Evolutionary conservation across 2,888 invertebrate genomes (phyloP).

Genomic region (Crematogaster levior): DNA sequence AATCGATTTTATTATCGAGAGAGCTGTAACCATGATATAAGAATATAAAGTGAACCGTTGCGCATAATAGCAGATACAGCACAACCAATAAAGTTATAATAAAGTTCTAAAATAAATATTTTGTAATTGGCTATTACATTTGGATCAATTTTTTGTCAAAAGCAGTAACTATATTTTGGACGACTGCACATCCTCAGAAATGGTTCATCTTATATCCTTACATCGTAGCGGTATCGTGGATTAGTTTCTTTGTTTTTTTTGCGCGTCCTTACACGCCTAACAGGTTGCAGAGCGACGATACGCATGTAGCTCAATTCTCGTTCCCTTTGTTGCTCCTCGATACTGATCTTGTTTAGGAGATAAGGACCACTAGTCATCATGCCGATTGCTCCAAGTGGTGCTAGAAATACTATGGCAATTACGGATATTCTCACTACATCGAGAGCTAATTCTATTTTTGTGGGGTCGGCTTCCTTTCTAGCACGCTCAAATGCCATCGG

Average conservation of each 20-base stretch:
- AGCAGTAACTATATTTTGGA: too few relatives aligned
- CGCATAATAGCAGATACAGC: too few relatives aligned
- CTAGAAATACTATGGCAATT: conserved; percentile 78
- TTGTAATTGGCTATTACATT: too few relatives aligned
- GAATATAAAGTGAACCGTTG: too few relatives aligned
- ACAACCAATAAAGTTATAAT: too few relatives aligned
- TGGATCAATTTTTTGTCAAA: too few relatives aligned
- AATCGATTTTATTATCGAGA: too few relatives aligned
- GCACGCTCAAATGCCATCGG: conserved; percentile 87
- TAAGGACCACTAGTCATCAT: conserved; percentile 80
- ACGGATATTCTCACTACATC: conserved; percentile 80
- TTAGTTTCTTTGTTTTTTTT: background rate
- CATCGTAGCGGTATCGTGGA: background rate
- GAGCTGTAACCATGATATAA: too few relatives aligned
- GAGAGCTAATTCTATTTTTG: conserved; percentile 74
- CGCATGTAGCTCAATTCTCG: conserved; percentile 73
- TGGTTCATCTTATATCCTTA: too few relatives aligned
- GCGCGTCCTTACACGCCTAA: conserved; percentile 34
- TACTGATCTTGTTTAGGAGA: conserved; percentile 75
- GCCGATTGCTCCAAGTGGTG: conserved; percentile 79
- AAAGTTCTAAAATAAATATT: too few relatives aligned
- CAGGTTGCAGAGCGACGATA: conserved; percentile 72
- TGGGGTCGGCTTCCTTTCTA: conserved; percentile 57
- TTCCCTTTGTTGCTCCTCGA: conserved; percentile 69
- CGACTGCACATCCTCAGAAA: too few relatives aligned